Evolutionary conservation across 2,113 vertebrate species (phyloP).

Genomic region (Phaethon lepturus): DNA sequence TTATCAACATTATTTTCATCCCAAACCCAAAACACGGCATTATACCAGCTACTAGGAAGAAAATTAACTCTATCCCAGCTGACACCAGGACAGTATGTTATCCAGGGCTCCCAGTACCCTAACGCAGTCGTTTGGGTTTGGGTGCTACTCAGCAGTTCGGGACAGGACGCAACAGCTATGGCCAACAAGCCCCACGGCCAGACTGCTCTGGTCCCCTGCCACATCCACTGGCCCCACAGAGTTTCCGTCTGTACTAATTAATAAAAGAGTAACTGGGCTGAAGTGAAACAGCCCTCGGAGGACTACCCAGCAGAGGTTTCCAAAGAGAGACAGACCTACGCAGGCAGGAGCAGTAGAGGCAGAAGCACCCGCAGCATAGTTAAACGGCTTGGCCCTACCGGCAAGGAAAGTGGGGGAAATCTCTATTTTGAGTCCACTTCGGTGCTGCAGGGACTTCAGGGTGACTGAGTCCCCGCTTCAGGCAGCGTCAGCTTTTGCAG

Average conservation of each 20-base stretch:
- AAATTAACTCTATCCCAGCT: too few species aligned
- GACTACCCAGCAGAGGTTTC: neutral
- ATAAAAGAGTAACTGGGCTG: neutral
- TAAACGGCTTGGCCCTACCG: fast-evolving
- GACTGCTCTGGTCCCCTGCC: too few species aligned
- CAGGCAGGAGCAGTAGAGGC: neutral
- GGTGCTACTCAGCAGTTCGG: neutral
- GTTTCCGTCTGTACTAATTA: neutral
- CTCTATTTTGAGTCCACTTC: neutral
- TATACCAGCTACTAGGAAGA: too few species aligned
- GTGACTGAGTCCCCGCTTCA: neutral
- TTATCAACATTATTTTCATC: too few species aligned
- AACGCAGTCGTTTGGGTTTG: neutral
- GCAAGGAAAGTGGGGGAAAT: neutral
- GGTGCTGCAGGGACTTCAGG: neutral
- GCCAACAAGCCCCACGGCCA: neutral
- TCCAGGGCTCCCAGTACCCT: too few species aligned
- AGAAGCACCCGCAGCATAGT: neutral
- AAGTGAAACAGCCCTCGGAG: neutral
- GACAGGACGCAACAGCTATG: neutral
- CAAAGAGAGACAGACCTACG: neutral
- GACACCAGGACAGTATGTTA: too few species aligned
- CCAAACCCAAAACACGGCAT: too few species aligned
- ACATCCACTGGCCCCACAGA: neutral
- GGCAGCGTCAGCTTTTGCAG: neutral